Base-by-base conservation (phyloP, 2,797 vertebrate genomes). In the Lepilemur septentrionalis region DNA sequence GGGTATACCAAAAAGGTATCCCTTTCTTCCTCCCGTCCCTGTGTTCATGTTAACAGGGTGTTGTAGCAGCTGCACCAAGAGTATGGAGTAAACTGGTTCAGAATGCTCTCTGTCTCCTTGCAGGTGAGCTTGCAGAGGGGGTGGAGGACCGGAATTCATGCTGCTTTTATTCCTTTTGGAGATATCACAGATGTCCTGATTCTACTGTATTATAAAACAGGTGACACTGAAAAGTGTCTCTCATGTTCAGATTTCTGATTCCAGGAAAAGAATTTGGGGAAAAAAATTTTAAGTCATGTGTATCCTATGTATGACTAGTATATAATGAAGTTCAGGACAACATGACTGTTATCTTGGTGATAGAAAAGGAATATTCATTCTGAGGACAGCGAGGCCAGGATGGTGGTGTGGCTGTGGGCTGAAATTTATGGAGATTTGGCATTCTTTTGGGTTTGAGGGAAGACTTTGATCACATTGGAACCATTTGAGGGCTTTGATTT, bases 161-260 rank as follows among this genome's bases (percentile, higher is more conserved):
- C 99, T 1, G 99, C 99, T 7, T 99, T 99, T 91, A 99, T 99
- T 97, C 99, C 99, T 0, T 99, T 99, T 92, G 99, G 99, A 18
- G 99, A 99, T 97, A 98, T 99, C 94, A 99, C 98, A 70, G 99
- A 99, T 97, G 99, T 99, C 98, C 99, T 99, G 98, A 99, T 99
- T 92, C 99, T 99, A 0, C 98, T 99, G 92, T 99, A 99, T 98
- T 99, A 99, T 98, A 99, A 99, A 98, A 99, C 99, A 0, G 99
- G 99, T 99, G 90, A 95, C 52, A n/a, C 30, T 46, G 38, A 87
- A 57, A 46, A 59, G 1, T 76, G 10, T 46, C 35, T 70, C n/a
- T 70, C 41, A 35, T 48, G 46, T 87, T 94, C 90, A 43, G 28
- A 55, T 95, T 82, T 48, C 81, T 94, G 41, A 69, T 90, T 35